These are phyloP conservation scores for Buathra laborator DNA, from an alignment of 2,888 invertebrate species.

Conservation along the genomic window DNA sequence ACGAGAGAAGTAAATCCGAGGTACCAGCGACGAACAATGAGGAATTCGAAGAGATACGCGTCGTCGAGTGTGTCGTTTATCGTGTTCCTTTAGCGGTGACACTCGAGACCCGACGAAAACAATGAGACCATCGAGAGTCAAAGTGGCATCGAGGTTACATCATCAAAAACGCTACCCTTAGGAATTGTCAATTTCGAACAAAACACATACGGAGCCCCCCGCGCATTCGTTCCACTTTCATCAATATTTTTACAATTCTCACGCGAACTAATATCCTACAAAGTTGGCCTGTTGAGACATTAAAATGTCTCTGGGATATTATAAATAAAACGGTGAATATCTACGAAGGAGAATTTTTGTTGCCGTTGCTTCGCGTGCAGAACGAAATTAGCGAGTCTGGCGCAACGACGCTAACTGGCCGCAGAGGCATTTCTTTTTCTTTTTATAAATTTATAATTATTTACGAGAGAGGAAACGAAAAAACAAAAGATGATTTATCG, in stretches of 20 bases:
- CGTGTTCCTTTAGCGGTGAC: constrained; percentile 32
- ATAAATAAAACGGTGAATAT: constrained; percentile 22
- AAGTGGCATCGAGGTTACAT: constrained; percentile 42
- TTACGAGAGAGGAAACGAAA: neutral
- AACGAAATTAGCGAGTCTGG: constrained; percentile 26
- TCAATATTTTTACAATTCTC: neutral
- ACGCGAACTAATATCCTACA: constrained; percentile 9
- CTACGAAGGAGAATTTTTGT: neutral
- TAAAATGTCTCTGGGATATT: constrained; percentile 39
- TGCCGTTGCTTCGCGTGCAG: constrained; percentile 38
- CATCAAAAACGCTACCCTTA: constrained; percentile 36
- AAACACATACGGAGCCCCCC: neutral
- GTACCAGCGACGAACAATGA: constrained; percentile 10
- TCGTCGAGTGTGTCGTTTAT: constrained; percentile 24
- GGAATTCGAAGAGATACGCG: constrained; percentile 6
- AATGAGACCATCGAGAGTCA: constrained; percentile 45
- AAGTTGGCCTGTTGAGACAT: neutral
- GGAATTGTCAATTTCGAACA: constrained; percentile 23
- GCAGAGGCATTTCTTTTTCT: neutral
- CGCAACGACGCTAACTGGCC: constrained; percentile 21
- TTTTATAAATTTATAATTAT: constrained; percentile 6
- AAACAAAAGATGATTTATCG: constrained; percentile 1
- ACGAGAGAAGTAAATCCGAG: constrained; percentile 3
- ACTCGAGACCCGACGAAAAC: constrained; percentile 45
- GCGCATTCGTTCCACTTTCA: constrained; percentile 29